Base-by-base conservation (phyloP, 2,113 vertebrate genomes). In the Marmota monax region DNA sequence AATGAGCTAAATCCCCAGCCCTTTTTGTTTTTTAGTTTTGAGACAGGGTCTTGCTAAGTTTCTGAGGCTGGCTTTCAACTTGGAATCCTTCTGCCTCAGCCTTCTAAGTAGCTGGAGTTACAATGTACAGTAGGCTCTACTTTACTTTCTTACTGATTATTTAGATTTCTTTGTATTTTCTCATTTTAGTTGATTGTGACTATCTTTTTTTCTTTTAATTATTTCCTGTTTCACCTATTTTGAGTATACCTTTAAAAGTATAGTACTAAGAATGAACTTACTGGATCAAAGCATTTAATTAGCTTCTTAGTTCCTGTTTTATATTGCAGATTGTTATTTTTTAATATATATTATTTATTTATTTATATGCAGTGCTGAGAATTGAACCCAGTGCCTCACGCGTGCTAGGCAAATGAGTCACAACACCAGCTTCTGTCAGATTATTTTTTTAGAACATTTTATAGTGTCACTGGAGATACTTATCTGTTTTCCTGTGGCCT, bases 141-240 rank as follows among this genome's bases (percentile, higher is more conserved):
- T 69, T 27, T 69, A 27, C 51, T 92, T 5, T 94, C 32, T 92
- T 67, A 76, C 29, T 84, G 14, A 37, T 10, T 84, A 63, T 92
- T 79, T 85, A 89, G 34, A 70, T 76, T 61, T 72, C 61, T 86
- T 88, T 4, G 0, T 73, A 16, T 73, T 95, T 84, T 87, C 45
- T 92, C 6, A 69, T 42, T 45, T 84, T 91, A 53, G 12, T 80
- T 88, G n/a, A 61, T 48, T 84, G 13, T 76, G 39, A 90, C 10
- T 39, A 53, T 27, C 10, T 56, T 93, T 84, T 37, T 83, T 69
- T 94, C 61, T 34, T n/a, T 84, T 16, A 27, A 87, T 72, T 82
- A 70, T 69, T 96, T 93, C 14, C 45, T 88, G 9, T 61, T 92
- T 56, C 39, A 88, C 20, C 76, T 74, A 87, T n/a, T 92, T 92